Evolutionary conservation across 2,113 vertebrate species (phyloP).

Genomic region (Oophaga pumilio): DNA sequence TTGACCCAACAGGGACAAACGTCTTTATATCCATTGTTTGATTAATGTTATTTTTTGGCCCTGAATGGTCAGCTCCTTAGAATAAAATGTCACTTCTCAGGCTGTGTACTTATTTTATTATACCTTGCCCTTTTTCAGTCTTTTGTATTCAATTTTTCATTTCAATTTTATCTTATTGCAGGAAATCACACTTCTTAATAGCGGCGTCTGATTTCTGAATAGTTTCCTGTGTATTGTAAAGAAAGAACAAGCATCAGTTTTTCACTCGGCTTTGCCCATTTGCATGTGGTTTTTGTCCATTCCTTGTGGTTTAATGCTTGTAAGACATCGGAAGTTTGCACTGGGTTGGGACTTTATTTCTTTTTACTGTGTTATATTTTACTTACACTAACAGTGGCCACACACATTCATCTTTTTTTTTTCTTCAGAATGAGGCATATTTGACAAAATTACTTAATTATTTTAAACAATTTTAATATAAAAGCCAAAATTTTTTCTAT

Average conservation of each 20-base stretch:
- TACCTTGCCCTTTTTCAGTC: background rate
- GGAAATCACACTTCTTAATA: slow-evolving; percentile 23
- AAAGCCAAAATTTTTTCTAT: background rate
- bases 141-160: background rate
- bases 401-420: background rate
- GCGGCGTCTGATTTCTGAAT: slow-evolving; percentile 2
- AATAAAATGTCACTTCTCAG: background rate
- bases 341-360: background rate
- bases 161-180: slow-evolving; percentile 4
- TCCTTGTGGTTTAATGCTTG: background rate
- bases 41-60: background rate
- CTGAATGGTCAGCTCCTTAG: background rate
- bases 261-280: background rate
- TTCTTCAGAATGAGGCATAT: background rate
- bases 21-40: background rate
- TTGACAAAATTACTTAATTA: background rate
- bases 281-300: no score
- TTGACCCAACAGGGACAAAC: background rate
- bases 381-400: background rate
- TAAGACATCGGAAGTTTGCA: background rate
- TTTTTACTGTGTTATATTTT: background rate
- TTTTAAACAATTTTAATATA: background rate
- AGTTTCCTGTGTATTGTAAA: background rate
- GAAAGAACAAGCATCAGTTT: background rate
- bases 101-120: background rate